Evolutionary conservation across 2,113 vertebrate species (phyloP), one percentile per base, ranked within the genome.

Genomic region (Astur gentilis): DNA sequence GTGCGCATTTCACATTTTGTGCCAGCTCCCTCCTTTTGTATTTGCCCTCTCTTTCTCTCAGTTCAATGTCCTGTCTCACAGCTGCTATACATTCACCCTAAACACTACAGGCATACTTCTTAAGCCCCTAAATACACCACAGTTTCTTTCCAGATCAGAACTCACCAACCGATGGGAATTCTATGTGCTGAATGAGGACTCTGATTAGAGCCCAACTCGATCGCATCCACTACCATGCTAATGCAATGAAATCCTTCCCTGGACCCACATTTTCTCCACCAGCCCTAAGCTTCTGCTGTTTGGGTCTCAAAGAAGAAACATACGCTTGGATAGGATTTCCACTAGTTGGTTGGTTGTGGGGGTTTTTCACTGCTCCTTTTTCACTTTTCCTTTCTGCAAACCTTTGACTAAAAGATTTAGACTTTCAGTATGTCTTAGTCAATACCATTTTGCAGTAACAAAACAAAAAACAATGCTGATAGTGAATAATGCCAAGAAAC

Each of bases 101-200:
- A 85, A 73, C 19, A 58, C 13, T 20, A 61, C 21, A 75, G 47
- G 25, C 16, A 27, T 18, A 50, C 15, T 71, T 62, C 36, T 49
- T 54, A 70, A 69, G 27, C 8, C 45, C 27, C 45, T 70, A 57
- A 93, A 65, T 21, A 81, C 7, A 87, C 7, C 10, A 45, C 9
- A 42, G 20, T 18, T 70, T 77, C 38, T 76, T 89, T 91, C 29
- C 85, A 73, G 34, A 73, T 29, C n/a, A 89, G 45, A 93, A 90
- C 12, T 50, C 1, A 1, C 16, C 16, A 61, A 40, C 5, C 21
- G 50, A 32, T 25, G 10, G 11, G 64, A 77, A 69, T 38, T 60
- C 18, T 25, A 21, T 4, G 32, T 20, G 31, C 65, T 62, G 23
- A 58, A 55, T 55, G 22, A 91, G 49, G 20, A 50, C 26, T n/a